Base-by-base conservation (phyloP, 1,140 invertebrate species). In the Heterodera schachtii region DNA sequence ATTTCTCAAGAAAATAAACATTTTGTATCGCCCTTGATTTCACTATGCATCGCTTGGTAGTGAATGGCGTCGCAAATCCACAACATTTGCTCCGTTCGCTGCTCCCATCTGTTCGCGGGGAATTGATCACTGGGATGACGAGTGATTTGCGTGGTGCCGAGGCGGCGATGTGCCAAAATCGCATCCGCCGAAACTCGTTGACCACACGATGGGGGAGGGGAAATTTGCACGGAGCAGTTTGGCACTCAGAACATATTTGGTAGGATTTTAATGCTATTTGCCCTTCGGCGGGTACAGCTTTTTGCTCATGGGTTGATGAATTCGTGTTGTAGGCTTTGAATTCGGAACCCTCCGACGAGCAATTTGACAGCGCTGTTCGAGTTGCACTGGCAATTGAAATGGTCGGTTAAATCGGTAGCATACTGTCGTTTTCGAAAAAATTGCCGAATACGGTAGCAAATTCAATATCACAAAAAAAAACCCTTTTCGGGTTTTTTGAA, bases 381-480 rank as follows among this genome's bases (percentile, higher is more conserved):
- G 84, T 89, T 9, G 80, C 86, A 16, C 73, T 80, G 0, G 82
- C 89, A n/a, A 43, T 90, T 11, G 88, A 89, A 85, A 80, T 89
- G 81, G 87, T 89, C 9, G 47, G 81, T 85, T n/a, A n/a, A n/a
- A n/a, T n/a, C n/a, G n/a, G n/a, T n/a, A n/a, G n/a, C n/a, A n/a
- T n/a, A n/a, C n/a, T n/a, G n/a, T n/a, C n/a, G n/a, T n/a, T n/a
- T n/a, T n/a, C n/a, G n/a, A n/a, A n/a, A n/a, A n/a, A n/a, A n/a
- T n/a, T n/a, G n/a, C n/a, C n/a, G n/a, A n/a, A n/a, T n/a, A n/a
- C n/a, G n/a, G n/a, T n/a, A n/a, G n/a, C n/a, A n/a, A n/a, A n/a
- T n/a, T n/a, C n/a, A n/a, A n/a, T n/a, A n/a, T n/a, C n/a, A n/a
- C n/a, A n/a, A n/a, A n/a, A n/a, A n/a, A n/a, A n/a, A n/a, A n/a